Evolutionary conservation across 2,888 invertebrate species (phyloP).

Genomic region (Furcula furcula): DNA sequence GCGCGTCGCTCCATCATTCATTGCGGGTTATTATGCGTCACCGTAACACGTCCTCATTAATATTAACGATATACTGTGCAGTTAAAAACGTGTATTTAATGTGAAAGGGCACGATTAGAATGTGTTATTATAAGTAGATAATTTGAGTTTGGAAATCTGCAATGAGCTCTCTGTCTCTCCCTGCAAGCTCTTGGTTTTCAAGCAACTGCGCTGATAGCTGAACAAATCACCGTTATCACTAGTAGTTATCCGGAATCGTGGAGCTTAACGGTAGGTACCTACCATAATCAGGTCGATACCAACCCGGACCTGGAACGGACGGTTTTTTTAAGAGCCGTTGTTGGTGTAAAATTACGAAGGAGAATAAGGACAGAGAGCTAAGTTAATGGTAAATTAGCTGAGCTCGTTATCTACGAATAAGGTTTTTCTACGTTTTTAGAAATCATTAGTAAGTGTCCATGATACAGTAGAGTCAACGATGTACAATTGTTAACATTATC

Average conservation of each 20-base stretch:
- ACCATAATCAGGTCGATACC: conserved; percentile 8
- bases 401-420: too few relatives aligned
- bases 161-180: too few relatives aligned
- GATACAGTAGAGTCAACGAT: too few relatives aligned
- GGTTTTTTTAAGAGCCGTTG: not conserved
- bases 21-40: conserved; percentile 6
- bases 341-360: not conserved
- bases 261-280: conserved; percentile 9
- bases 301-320: not conserved
- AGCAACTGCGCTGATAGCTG: conserved; percentile 16
- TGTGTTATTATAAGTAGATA: conserved; percentile 22
- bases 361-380: not conserved
- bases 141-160: too few relatives aligned
- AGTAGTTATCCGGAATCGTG: conserved; percentile 11
- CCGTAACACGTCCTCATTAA: conserved; percentile 8
- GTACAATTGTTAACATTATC: too few relatives aligned
- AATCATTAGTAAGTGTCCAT: too few relatives aligned
- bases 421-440: too few relatives aligned
- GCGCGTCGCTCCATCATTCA: conserved; percentile 12
- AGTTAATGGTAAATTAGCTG: too few relatives aligned
- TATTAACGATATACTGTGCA: conserved; percentile 16
- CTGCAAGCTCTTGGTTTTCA: conserved; percentile 18
- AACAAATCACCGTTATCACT: conserved; percentile 22
- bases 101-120: conserved; percentile 11
- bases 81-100: conserved; percentile 16